A percentile compares a stretch with the other conserved stretches of the same genome.
These are phyloP conservation scores for Felis catus DNA, from an alignment of 2,113 vertebrate genomes.

Conservation along the genomic window F.catus_Fca126_mat1.0 CM031415.1:125882001-125882500, in stretches of 20 bases:
- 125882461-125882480: conserved; percentile 98
- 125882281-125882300: conserved; percentile 99
- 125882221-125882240: conserved; percentile 97
- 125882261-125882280: conserved; percentile 97
- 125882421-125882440: conserved; percentile 97
- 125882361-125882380: conserved; percentile 94
- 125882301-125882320: conserved; percentile 96
- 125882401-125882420: conserved; percentile 95
- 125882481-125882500: conserved; percentile 98
- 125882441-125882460: conserved; percentile 98
- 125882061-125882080: background rate
- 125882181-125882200: background rate
- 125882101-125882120: background rate
- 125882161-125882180: background rate
- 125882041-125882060: background rate
- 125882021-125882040: background rate
- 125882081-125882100: background rate
- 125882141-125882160: background rate
- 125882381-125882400: conserved; percentile 95
- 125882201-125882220: conserved; percentile 86
- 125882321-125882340: conserved; percentile 99
- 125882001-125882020: background rate
- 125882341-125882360: conserved; percentile 97
- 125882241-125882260: conserved; percentile 97
- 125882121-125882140: background rate